phyloP scores from a whole-genome alignment of 1,140 invertebrate genomes.

The Panulirus ornatus region DNA sequence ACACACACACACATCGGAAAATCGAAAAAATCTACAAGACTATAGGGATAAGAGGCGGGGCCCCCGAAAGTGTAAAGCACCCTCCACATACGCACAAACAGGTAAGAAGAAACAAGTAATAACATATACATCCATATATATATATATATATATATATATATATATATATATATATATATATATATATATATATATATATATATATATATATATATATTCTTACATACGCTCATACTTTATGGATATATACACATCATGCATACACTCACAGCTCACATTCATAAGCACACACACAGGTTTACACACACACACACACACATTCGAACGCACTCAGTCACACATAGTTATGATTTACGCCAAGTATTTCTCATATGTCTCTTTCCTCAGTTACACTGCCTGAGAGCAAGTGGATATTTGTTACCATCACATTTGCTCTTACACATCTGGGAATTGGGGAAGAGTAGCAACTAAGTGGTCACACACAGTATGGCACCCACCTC shows the following conservation, averaged over 20 bases:
- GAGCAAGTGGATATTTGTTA: too few species aligned
- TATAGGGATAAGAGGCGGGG: too few species aligned
- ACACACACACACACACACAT: slow-evolving; percentile 20
- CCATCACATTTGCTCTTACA: too few species aligned
- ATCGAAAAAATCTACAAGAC: too few species aligned
- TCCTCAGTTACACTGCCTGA: background rate
- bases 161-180: slow-evolving; percentile 21
- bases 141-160: slow-evolving; percentile 21
- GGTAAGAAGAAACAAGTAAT: too few species aligned
- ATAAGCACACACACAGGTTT: slow-evolving; percentile 1
- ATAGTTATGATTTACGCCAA: background rate
- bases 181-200: slow-evolving; percentile 25
- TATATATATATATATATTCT: slow-evolving; percentile 28
- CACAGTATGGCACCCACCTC: slow-evolving; percentile 64
- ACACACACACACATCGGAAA: too few species aligned
- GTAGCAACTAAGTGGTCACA: background rate
- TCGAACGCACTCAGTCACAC: background rate
- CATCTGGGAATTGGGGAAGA: background rate
- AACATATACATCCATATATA: background rate
- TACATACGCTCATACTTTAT: background rate
- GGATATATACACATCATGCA: background rate
- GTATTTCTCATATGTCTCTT: background rate
- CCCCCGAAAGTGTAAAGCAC: too few species aligned
- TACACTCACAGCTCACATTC: slow-evolving; percentile 12
- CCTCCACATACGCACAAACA: too few species aligned